These are phyloP conservation scores for Scortum barcoo DNA, from an alignment of 2,113 vertebrate species.

Conservation along the genomic window DNA sequence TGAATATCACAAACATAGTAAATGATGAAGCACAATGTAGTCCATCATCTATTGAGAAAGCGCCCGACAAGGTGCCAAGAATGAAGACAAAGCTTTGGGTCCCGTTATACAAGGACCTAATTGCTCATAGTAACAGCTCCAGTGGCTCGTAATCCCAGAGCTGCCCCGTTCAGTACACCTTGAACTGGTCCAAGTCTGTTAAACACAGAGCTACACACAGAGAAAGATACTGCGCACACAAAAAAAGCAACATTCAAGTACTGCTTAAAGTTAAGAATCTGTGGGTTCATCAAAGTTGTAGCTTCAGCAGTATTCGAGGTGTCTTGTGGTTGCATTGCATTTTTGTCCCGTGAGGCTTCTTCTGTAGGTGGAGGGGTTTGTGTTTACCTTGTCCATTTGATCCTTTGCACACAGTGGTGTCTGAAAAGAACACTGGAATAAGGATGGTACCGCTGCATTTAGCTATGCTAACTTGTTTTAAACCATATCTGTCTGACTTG, in stretches of 20 bases:
- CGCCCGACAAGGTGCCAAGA: constrained; percentile 13
- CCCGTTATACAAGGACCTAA: constrained; percentile 24
- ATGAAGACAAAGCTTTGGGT: constrained; percentile 34
- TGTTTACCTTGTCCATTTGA: background rate
- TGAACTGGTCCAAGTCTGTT: background rate
- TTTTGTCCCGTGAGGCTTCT: background rate
- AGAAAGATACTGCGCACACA: background rate
- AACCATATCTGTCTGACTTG: too few relatives aligned
- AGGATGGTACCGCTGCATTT: background rate
- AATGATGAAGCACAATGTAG: constrained; percentile 31
- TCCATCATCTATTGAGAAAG: constrained; percentile 14
- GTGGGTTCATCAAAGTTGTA: background rate
- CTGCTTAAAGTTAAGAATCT: background rate
- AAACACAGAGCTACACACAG: background rate
- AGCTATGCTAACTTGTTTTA: background rate
- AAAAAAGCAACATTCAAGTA: background rate
- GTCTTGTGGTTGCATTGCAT: constrained; percentile 1
- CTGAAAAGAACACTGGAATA: background rate
- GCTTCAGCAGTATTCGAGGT: background rate
- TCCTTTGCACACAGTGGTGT: background rate
- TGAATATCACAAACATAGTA: constrained; percentile 22
- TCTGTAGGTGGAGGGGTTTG: background rate
- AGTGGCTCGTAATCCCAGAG: background rate
- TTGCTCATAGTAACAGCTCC: constrained; percentile 16
- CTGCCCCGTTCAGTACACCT: constrained; percentile 7